Evolutionary conservation across 1,140 invertebrate genomes (phyloP), one percentile per base, ranked within the genome.

Genomic region (Agrilus planipennis): DNA sequence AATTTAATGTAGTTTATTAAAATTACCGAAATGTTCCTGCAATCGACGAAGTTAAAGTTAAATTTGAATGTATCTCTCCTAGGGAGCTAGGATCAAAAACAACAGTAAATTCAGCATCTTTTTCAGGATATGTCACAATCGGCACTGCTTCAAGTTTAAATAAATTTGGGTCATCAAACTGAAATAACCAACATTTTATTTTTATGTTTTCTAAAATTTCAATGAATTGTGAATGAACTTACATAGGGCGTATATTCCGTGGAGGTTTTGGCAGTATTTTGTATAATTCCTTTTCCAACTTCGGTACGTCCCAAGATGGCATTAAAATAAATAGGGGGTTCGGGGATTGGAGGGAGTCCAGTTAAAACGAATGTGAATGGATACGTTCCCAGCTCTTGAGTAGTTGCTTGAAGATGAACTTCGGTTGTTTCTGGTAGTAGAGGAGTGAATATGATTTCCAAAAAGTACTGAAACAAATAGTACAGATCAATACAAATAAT

Each of bases 341-440:
- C 51, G 3, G 20, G 45, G 18, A 32, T 25, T 9, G 47, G 39
- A 6, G 52, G 29, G 15, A 41, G 40, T 15, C 42, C 42, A 34
- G 27, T 42, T 14, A 55, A 17, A 14, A 41, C 42, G n/a, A 55
- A 28, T 12, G n/a, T 19, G 25, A 48, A 53, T 6, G 35, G 40
- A 23, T 34, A 53, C 7, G 32, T 44, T 2, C 53, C 53, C 10
- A 55, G 35, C 41, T 55, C 51, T 41, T 45, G 37, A 20, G 45
- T 45, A 27, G 25, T 43, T 1, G 46, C 44, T 18, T 44, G 38
- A n/a, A 55, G 30, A 21, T 14, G 23, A 6, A 31, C 47, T 11
- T 38, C 34, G 4, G 14, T 23, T 23, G 34, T 22, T 37, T 45
- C 51, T 9, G 20, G n/a, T 7, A 21, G 11, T 19, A 48, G 3